These are phyloP conservation scores for Dilophus febrilis DNA, from an alignment of 2,888 invertebrate genomes.

Conservation along the genomic window DNA sequence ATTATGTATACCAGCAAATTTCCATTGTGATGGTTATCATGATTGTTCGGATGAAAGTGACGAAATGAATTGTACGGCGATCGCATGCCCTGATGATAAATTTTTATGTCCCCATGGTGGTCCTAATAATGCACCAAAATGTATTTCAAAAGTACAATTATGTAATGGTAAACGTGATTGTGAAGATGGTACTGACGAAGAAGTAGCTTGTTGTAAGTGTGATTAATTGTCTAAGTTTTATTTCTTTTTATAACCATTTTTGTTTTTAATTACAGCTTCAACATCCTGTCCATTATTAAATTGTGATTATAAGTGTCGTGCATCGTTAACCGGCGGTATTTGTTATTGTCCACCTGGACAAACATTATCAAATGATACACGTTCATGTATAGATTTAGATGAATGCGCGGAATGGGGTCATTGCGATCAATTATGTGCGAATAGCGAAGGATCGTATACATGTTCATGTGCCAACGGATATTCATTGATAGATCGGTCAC, in stretches of 20 bases:
- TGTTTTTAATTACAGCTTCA: constrained; percentile 39
- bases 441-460: constrained; percentile 65
- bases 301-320: constrained; percentile 83
- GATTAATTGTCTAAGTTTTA: constrained; percentile 1
- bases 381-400: constrained; percentile 79
- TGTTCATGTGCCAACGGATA: constrained; percentile 76
- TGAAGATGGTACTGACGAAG: constrained; percentile 80
- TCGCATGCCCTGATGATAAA: constrained; percentile 77
- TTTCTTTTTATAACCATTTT: constrained; percentile 13
- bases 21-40: constrained; percentile 63
- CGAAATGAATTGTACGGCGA: constrained; percentile 72
- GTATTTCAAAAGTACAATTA: constrained; percentile 71
- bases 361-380: constrained; percentile 63
- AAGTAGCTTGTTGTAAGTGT: constrained; percentile 70
- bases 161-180: constrained; percentile 87
- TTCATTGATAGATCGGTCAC: constrained; percentile 38
- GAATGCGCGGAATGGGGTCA: constrained; percentile 85
- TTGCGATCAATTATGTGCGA: constrained; percentile 89
- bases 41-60: constrained; percentile 89
- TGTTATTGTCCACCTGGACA: constrained; percentile 82
- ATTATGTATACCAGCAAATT: constrained; percentile 76
- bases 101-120: constrained; percentile 74
- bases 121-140: constrained; percentile 56
- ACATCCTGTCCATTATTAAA: constrained; percentile 65
- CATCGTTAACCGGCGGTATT: constrained; percentile 73